phyloP scores from a whole-genome alignment of 1,140 invertebrate genomes.

The Lordiphosa stackelbergi region DNA sequence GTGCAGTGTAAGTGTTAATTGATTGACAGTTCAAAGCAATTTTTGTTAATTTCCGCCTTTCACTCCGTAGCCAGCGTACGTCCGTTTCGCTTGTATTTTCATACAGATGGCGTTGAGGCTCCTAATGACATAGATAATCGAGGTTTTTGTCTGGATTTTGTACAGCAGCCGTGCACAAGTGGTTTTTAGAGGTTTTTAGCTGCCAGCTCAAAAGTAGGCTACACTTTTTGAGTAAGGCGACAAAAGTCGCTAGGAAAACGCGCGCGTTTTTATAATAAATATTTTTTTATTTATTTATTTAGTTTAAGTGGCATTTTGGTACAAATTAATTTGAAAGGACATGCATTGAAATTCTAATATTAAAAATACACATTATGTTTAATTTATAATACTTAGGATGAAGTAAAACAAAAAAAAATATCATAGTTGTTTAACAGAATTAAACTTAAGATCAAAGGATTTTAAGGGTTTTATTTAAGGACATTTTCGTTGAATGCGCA shows the following conservation, averaged over 20 bases:
- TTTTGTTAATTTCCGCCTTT: too few relatives aligned
- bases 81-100: conserved; percentile 87
- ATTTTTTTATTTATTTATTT: conserved; percentile 67
- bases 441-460: conserved; percentile 44
- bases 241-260: conserved; percentile 10
- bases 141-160: conserved; percentile 89
- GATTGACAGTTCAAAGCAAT: too few relatives aligned
- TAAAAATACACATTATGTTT: conserved; percentile 45
- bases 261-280: conserved; percentile 49
- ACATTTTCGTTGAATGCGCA: conserved; percentile 48
- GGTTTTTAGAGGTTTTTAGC: conserved; percentile 56
- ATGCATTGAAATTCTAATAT: conserved; percentile 31
- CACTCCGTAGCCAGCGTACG: conserved; percentile 83
- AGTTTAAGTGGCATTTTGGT: conserved; percentile 53
- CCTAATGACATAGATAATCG: conserved; percentile 85
- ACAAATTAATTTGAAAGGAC: conserved; percentile 36
- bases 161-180: conserved; percentile 90
- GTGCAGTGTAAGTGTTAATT: conserved; percentile 78
- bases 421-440: conserved; percentile 52
- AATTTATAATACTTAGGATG: conserved; percentile 66
- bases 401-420: conserved; percentile 64
- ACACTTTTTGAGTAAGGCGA: not conserved
- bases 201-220: conserved; percentile 28
- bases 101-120: conserved; percentile 86
- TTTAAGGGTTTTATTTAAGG: conserved; percentile 32